These are phyloP conservation scores for Drosophila simulans DNA, from an alignment of 1,140 invertebrate species.

Conservation along the genomic window DNA sequence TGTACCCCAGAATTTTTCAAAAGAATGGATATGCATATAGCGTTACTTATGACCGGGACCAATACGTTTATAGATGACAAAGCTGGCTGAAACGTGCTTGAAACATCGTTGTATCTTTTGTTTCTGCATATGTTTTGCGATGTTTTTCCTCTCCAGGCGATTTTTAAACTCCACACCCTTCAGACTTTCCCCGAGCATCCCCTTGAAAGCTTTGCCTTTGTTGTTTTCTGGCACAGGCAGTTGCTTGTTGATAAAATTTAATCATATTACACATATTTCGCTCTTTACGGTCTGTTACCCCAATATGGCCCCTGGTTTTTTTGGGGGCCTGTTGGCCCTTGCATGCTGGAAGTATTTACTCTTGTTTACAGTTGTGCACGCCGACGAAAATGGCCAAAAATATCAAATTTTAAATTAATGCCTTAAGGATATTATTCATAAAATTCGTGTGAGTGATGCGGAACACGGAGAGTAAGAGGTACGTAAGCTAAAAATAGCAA, in stretches of 20 bases:
- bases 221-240: constrained; percentile 33
- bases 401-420: constrained; percentile 83
- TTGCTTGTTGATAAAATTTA: constrained; percentile 79
- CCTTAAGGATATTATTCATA: constrained; percentile 82
- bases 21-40: constrained; percentile 10
- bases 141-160: constrained; percentile 12
- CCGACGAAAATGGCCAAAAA: constrained; percentile 75
- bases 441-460: constrained; percentile 55
- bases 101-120: constrained; percentile 18
- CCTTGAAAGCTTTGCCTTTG: constrained; percentile 36
- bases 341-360: constrained; percentile 54
- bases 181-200: neutral
- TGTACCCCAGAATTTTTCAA: constrained; percentile 1
- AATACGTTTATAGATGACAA: constrained; percentile 53
- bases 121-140: constrained; percentile 32
- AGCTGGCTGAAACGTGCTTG: constrained; percentile 44
- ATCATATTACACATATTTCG: constrained; percentile 83
- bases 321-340: constrained; percentile 3
- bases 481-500: constrained; percentile 13
- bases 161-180: neutral
- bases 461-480: constrained; percentile 8
- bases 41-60: constrained; percentile 50
- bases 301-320: constrained; percentile 59
- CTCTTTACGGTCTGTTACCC: constrained; percentile 81
- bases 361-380: constrained; percentile 75